Evolutionary conservation across 2,888 invertebrate species (phyloP), one percentile per base, ranked within the genome.

Genomic region (Cistogaster globosa): DNA sequence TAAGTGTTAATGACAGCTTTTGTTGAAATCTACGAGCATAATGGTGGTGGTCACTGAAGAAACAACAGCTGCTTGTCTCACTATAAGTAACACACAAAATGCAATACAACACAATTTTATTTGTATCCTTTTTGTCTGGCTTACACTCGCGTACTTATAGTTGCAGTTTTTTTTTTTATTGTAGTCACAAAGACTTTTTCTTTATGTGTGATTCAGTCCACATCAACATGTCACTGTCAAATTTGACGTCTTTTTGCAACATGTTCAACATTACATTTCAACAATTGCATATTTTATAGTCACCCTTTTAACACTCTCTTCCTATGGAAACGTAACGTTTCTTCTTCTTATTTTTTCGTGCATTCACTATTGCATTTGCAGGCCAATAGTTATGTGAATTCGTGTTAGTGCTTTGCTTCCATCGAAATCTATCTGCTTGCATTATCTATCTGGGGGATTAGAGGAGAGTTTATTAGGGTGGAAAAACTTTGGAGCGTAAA

Each of bases 171-270:
- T 58, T 67, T 57, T 7, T 42, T 55, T 51, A 12, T 7, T 51
- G 12, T 7, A 51, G 45, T 42, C 45, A 62, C 26, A 69, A 72
- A 36, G 14, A 72, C 38, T 58, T 65, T 80, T 80, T 67, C 57
- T 51, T 65, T 63, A 48, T 51, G 12, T 82, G 71, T 71, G 63
- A 65, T 42, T 79, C 58, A 45, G 65, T 58, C 57, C 57, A 45
- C 36, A 60, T 72, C 65, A 58, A 65, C 67, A 85, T 84, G 77
- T 84, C 84, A 81, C 77, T 81, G 77, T 84, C 81, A 84, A 77
- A 68, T 53, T 74, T 72, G 65, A 78, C 72, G 74, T 77, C n/a
- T 77, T 79, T 84, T 76, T 77, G 81, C 67, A 84, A 81, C 51
- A 77, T 77, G 62, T 81, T 81, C 42, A 77, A 74, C 62, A 81